Conservation (phyloP, 2,888 invertebrate species). For the Leucophenga maculata region DNA sequence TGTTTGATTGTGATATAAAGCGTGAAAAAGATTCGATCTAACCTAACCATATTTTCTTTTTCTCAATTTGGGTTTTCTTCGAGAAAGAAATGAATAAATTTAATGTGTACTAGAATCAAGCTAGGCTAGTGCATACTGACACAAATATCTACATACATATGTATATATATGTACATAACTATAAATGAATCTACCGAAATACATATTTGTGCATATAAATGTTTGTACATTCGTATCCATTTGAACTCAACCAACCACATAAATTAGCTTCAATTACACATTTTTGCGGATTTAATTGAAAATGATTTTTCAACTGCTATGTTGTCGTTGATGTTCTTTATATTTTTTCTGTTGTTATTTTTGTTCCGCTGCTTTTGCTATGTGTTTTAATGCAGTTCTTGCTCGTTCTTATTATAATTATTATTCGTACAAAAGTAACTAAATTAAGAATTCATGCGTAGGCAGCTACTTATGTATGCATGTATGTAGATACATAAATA, state of each 20-base stretch:
- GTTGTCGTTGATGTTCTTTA: conserved; percentile 20
- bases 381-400: neutral
- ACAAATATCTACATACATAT: too few relatives aligned
- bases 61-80: too few relatives aligned
- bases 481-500: conserved; percentile 24
- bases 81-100: too few relatives aligned
- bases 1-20: too few relatives aligned
- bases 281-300: conserved; percentile 55
- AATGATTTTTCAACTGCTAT: conserved; percentile 22
- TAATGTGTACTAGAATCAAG: too few relatives aligned
- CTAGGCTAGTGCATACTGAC: too few relatives aligned
- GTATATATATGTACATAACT: too few relatives aligned
- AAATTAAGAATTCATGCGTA: conserved; percentile 7
- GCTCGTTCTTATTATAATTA: neutral
- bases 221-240: too few relatives aligned
- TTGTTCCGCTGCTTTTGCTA: neutral
- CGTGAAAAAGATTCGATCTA: too few relatives aligned
- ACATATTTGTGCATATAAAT: conserved; percentile 25
- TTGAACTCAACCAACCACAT: conserved; percentile 34
- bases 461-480: conserved; percentile 19
- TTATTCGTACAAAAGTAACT: neutral
- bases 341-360: conserved; percentile 29
- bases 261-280: conserved; percentile 60
- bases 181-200: too few relatives aligned
- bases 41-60: too few relatives aligned